A percentile compares a stretch with the other conserved stretches of the same genome.
Evolutionary conservation across 92 coral and sea anemone genomes (phyloP).

Genomic region (Blastomussa wellsi): DNA sequence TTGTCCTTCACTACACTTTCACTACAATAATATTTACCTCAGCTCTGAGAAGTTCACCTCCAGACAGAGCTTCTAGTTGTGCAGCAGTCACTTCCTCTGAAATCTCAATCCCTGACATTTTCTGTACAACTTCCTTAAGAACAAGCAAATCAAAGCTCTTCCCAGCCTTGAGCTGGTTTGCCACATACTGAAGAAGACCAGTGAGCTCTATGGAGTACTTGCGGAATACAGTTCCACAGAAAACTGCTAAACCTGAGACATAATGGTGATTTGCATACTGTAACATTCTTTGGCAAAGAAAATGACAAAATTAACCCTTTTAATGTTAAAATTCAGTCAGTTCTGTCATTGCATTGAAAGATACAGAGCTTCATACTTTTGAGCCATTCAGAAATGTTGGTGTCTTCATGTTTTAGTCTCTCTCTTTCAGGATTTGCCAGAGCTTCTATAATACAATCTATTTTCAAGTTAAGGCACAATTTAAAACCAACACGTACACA

Average conservation of each 20-base stretch:
- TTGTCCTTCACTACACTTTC: neutral
- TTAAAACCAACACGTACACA: neutral
- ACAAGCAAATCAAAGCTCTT: constrained; percentile 96
- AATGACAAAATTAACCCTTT: neutral
- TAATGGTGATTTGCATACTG: neutral
- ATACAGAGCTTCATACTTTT: constrained; percentile 67
- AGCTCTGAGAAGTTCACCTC: constrained; percentile 94
- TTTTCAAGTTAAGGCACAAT: constrained; percentile 57
- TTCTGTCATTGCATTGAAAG: neutral
- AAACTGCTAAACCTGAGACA: constrained; percentile 84
- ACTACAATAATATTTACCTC: constrained; percentile 56
- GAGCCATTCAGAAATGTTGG: constrained; percentile 97
- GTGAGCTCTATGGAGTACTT: constrained; percentile 95
- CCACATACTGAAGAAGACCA: constrained; percentile 93
- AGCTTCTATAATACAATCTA: constrained; percentile 98
- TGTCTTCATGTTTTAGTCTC: constrained; percentile 91
- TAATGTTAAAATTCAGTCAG: too few species aligned
- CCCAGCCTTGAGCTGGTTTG: constrained; percentile 95
- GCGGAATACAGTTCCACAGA: constrained; percentile 95
- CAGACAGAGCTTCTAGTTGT: constrained; percentile 92
- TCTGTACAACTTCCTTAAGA: constrained; percentile 94
- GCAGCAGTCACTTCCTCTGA: constrained; percentile 97
- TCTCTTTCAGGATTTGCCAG: constrained; percentile 98
- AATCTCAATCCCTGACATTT: constrained; percentile 97
- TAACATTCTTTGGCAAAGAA: neutral